Conservation (phyloP, 2,888 invertebrate genomes). For the Yponomeuta plumbellus region DNA sequence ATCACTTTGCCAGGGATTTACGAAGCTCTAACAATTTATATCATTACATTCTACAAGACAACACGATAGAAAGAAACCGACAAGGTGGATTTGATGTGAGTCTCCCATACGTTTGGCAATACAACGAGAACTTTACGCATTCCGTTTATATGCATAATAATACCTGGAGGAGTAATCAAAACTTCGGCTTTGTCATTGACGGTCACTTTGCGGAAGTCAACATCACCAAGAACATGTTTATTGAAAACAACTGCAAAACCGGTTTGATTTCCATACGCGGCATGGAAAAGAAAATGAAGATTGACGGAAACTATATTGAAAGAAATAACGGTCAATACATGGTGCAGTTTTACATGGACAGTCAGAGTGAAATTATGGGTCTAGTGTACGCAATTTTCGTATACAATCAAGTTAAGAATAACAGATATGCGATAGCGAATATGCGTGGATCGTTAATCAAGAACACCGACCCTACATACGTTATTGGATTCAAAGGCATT, state of each 20-base stretch:
- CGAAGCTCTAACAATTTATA: conserved; percentile 97
- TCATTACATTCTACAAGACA: conserved; percentile 93
- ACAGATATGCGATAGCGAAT: conserved; percentile 67
- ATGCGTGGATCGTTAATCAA: conserved; percentile 51
- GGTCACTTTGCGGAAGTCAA: conserved; percentile 96
- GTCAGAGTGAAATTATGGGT: conserved; percentile 95
- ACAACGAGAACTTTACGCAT: conserved; percentile 96
- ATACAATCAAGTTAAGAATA: conserved; percentile 85
- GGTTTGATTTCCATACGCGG: conserved; percentile 90
- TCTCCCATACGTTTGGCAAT: conserved; percentile 96
- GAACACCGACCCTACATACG: conserved; percentile 82
- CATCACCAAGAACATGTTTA: conserved; percentile 89
- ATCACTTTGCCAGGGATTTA: conserved; percentile 94
- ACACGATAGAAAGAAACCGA: conserved; percentile 89
- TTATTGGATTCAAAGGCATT: conserved; percentile 94
- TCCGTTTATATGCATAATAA: conserved; percentile 91
- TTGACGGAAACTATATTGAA: conserved; percentile 87
- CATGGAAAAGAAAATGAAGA: conserved; percentile 96
- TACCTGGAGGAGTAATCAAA: conserved; percentile 89
- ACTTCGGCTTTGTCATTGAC: conserved; percentile 89
- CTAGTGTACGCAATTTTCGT: conserved; percentile 87
- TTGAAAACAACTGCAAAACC: conserved; percentile 87
- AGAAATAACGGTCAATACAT: conserved; percentile 89
- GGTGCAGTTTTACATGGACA: conserved; percentile 91
- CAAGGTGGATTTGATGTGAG: conserved; percentile 92